Evolutionary conservation across 1,140 invertebrate species (phyloP).

Genomic region (Brachionus koreanus): DNA sequence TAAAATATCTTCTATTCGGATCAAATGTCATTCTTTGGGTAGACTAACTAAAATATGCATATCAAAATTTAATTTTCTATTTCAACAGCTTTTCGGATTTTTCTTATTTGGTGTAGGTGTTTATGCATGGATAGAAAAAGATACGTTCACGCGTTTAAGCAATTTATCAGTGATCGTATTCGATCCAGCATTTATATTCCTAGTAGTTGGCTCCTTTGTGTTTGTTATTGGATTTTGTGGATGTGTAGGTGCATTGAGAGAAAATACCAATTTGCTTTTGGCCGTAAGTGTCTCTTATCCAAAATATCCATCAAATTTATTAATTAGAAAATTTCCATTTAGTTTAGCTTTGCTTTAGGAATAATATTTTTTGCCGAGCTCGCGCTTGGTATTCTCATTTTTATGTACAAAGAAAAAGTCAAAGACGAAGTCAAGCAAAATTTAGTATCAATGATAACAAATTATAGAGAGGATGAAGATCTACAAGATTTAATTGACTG

Average conservation of each 20-base stretch:
- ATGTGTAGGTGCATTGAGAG: conserved; percentile 84
- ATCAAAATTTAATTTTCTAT: not conserved
- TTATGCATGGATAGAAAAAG: conserved; percentile 95
- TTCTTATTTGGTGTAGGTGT: conserved; percentile 80
- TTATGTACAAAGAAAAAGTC: conserved; percentile 95
- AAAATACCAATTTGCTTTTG: conserved; percentile 68
- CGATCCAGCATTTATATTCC: conserved; percentile 90
- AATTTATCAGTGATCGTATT: conserved; percentile 64
- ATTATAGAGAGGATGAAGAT: conserved; percentile 93
- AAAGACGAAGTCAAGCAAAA: conserved; percentile 77
- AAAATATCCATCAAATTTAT: not conserved
- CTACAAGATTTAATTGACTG: conserved; percentile 96
- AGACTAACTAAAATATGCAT: not conserved
- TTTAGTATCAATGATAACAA: conserved; percentile 85
- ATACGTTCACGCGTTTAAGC: conserved; percentile 82
- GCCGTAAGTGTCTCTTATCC: conserved; percentile 60
- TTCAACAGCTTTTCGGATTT: conserved; percentile 70
- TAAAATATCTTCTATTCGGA: conserved; percentile 42
- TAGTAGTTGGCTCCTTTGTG: conserved; percentile 81
- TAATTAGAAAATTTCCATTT: conserved; percentile 58
- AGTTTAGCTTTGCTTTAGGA: conserved; percentile 89
- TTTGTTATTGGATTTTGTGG: conserved; percentile 88
- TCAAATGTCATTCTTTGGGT: conserved; percentile 45
- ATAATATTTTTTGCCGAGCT: conserved; percentile 82
- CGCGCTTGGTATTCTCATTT: conserved; percentile 80